These are phyloP conservation scores for Limnephilus rhombicus DNA, from an alignment of 2,888 invertebrate species.

Conservation along the genomic window DNA sequence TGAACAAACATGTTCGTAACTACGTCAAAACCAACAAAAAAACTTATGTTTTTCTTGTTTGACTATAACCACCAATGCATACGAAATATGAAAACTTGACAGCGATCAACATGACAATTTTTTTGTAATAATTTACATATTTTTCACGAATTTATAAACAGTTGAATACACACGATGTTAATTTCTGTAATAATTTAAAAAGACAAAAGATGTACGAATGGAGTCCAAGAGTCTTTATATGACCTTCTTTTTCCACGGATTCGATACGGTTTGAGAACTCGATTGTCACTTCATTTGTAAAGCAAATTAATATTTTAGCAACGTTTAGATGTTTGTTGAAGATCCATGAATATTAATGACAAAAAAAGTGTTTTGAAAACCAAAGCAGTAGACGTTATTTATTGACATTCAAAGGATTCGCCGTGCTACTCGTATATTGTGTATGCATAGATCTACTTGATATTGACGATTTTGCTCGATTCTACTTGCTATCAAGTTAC, in stretches of 20 bases:
- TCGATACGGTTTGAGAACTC: neutral
- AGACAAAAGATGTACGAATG: neutral
- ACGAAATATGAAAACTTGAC: neutral
- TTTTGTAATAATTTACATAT: neutral
- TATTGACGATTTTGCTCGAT: neutral
- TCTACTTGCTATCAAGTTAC: too few species aligned
- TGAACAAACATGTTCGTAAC: constrained; percentile 4
- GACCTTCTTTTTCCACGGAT: constrained; percentile 9
- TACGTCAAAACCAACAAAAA: constrained; percentile 7
- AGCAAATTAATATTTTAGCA: neutral
- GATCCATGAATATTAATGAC: neutral
- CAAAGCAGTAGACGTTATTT: neutral
- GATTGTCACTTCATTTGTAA: neutral
- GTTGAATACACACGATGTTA: neutral
- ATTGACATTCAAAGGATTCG: neutral
- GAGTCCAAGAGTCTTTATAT: constrained; percentile 2
- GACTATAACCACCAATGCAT: neutral
- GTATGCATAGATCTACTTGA: neutral
- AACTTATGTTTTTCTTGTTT: neutral
- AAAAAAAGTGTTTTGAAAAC: neutral
- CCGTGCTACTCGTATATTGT: neutral
- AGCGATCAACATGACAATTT: neutral
- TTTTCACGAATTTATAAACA: constrained; percentile 27
- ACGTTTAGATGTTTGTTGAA: neutral
- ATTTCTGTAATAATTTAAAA: neutral